Evolutionary conservation across 2,888 invertebrate species (phyloP), one percentile per base, ranked within the genome.

Genomic region (Xanthorhoe designata): DNA sequence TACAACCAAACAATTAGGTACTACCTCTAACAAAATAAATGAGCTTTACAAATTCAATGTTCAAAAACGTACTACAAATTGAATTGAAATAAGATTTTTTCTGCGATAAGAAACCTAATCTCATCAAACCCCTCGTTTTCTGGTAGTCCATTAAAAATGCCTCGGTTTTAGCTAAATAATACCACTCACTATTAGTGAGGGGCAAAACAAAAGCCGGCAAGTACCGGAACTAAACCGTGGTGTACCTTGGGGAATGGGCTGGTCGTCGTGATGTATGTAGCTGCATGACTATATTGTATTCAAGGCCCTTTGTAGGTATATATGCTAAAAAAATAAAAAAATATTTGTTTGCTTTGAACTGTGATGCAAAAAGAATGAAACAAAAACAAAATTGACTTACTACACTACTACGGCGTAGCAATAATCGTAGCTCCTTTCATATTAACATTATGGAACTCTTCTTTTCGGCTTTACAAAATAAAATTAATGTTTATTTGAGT

Each of bases 61-160:
- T 56, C n/a, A 57, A 29, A 66, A 61, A 74, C 76, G 77, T 77
- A 71, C 65, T 70, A 71, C 75, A 74, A 73, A 74, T 74, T 70
- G 72, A 70, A 74, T 79, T 76, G 78, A 77, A 74, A 68, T 71
- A 78, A 82, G 82, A 81, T 82, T 83, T 88, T 88, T 85, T 87
- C 79, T 80, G 79, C 79, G 91, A 91, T 92, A 91, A 90, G 92
- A 90, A 92, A 91, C 88, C 88, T 90, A 91, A 92, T 91, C 88
- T 91, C 83, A 88, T 75, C 75, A 70, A 75, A 72, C 89, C 91
- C 90, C 86, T 87, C 84, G 79, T 83, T 83, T 83, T 78, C 80
- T 83, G 83, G 77, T 76, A 88, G 87, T 87, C 88, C 90, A 91
- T 92, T 91, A 91, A 90, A 88, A 83, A 78, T 82, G 88, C 90